A percentile compares a stretch with the other conserved stretches of the same genome.
Evolutionary conservation across 2,113 vertebrate genomes (phyloP).

Genomic region (Trematocara macrostoma): DNA sequence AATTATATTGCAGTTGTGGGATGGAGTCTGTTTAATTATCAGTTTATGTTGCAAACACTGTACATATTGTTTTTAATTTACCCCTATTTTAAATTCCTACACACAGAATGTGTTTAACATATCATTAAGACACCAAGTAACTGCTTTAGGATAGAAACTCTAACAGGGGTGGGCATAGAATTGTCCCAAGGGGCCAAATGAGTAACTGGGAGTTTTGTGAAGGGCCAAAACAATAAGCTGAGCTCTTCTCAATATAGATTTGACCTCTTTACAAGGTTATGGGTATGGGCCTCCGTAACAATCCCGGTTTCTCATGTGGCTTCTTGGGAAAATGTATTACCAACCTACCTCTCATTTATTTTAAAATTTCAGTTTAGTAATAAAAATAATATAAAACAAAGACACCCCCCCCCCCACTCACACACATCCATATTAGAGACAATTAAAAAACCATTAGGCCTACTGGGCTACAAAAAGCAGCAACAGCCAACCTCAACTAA

Average conservation of each 20-base stretch:
- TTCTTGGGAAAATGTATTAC: neutral
- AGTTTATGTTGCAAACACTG: neutral
- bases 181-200: neutral
- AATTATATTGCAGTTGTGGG: neutral
- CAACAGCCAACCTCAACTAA: neutral
- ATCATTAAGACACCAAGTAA: neutral
- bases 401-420: neutral
- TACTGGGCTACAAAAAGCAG: neutral
- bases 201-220: neutral
- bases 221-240: neutral
- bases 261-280: neutral
- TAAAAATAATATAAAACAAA: neutral
- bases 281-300: neutral
- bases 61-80: neutral
- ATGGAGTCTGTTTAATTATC: neutral
- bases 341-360: neutral
- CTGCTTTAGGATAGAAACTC: neutral
- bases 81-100: neutral
- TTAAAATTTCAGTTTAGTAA: neutral
- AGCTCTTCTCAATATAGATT: neutral
- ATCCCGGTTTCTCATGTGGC: neutral
- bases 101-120: neutral
- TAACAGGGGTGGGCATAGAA: neutral
- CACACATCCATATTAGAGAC: neutral
- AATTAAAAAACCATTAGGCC: neutral